Evolutionary conservation across 2,888 invertebrate genomes (phyloP), one percentile per base, ranked within the genome.

Genomic region (Thalpophila matura): DNA sequence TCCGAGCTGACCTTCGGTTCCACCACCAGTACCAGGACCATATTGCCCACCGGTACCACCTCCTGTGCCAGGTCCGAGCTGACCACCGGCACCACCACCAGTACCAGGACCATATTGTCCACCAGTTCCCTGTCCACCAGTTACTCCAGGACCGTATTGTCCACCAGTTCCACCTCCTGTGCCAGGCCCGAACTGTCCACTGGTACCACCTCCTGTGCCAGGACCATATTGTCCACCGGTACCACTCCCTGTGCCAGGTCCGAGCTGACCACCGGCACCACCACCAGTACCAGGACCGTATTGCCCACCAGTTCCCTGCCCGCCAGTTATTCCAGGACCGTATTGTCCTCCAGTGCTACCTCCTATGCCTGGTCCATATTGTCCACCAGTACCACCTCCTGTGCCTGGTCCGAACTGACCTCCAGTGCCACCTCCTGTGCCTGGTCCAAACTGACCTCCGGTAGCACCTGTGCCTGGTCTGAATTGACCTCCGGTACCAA

Each of bases 401-500:
- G 24, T 56, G 2, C 74, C 66, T 5, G 55, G 71, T 0, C 31
- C 47, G 12, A 24, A 57, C 5, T 72, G 53, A 0, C 56, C 56
- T 0, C 71, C 73, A 3, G 63, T 22, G 0, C 56, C 59, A 4
- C 51, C 51, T 0, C 64, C 69, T 1, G 33, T 16, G 0, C 33
- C 33, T 2, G 67, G 63, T 9, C 51, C 60, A 53, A 70, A 75
- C 9, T 72, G 49, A 0, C 66, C 76, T 4, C 77, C 58, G 0
- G 55, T 31, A 4, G 49, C 45, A 14, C 53, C 27, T 1, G 45
- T 16, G 0, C 37, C 45, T 0, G 67, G 58, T 4, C 51, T 55
- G 55, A 74, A 75, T 55, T 77, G 76, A 9, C 63, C 74, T 0
- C 50, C 66, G 1, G 61, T 14, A 9, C 55, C 29, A 6, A 51